Conservation (phyloP, 1,140 invertebrate genomes). For the Augochlora pura region DNA sequence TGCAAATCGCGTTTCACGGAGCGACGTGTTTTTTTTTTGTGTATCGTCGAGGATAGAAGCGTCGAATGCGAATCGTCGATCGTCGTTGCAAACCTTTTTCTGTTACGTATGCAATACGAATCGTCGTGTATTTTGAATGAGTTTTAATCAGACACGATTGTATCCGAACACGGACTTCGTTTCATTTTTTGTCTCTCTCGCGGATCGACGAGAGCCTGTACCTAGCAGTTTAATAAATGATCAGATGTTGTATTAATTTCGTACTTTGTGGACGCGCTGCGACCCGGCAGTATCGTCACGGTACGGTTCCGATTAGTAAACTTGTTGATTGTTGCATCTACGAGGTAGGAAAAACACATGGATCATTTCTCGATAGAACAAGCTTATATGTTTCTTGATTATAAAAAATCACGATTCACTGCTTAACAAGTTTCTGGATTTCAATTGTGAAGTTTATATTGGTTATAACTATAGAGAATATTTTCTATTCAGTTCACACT, state of each 20-base stretch:
- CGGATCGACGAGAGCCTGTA: conserved; percentile 5
- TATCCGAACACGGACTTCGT: not conserved
- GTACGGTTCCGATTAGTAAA: not conserved
- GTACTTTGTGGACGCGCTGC: not conserved
- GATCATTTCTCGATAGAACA: no score
- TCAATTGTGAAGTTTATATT: no score
- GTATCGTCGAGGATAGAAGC: not conserved
- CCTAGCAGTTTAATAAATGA: conserved; percentile 32
- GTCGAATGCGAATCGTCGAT: not conserved
- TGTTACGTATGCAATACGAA: conserved; percentile 2
- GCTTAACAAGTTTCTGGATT: no score
- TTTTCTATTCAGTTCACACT: no score
- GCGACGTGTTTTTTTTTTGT: not conserved
- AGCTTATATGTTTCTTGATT: no score
- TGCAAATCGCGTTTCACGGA: not conserved
- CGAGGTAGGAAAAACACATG: no score
- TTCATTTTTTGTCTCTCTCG: not conserved
- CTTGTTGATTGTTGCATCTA: no score
- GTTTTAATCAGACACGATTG: not conserved
- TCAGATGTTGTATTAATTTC: conserved; percentile 28
- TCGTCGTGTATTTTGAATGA: conserved; percentile 10
- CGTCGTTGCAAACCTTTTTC: not conserved
- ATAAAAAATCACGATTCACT: no score
- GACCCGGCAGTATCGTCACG: not conserved
- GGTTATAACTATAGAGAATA: no score